These are phyloP conservation scores for Rhinella marina DNA, from an alignment of 2,797 vertebrate genomes.

Conservation along the genomic window DNA sequence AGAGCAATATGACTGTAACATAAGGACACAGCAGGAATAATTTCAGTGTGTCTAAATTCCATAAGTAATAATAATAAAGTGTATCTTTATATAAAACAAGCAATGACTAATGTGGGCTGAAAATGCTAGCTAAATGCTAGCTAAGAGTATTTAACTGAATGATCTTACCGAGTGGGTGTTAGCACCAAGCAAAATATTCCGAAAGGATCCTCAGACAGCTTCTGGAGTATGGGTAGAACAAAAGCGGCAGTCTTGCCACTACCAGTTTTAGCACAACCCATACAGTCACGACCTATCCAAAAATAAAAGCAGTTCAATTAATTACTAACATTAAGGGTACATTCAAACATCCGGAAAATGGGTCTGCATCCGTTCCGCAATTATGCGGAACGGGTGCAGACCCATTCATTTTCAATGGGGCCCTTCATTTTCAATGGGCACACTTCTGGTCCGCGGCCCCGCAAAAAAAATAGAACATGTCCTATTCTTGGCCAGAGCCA, in stretches of 20 bases:
- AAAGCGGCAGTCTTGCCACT: conserved; percentile 96
- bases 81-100: neutral
- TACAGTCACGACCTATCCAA: conserved; percentile 85
- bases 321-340: too few species aligned
- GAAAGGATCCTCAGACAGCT: conserved; percentile 91
- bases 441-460: too few species aligned
- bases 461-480: too few species aligned
- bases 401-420: too few species aligned
- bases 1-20: neutral
- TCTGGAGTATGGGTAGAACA: conserved; percentile 91
- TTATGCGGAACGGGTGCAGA: too few species aligned
- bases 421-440: too few species aligned
- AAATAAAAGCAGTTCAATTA: neutral
- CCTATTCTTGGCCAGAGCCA: too few species aligned
- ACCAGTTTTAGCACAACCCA: conserved; percentile 95
- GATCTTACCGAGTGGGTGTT: conserved; percentile 87
- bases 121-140: neutral
- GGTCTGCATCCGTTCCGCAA: too few species aligned
- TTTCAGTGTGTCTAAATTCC: neutral
- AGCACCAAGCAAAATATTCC: conserved; percentile 95
- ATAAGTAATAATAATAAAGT: neutral
- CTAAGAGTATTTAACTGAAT: too few species aligned
- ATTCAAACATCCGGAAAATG: too few species aligned
- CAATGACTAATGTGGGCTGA: neutral
- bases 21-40: neutral